Evolutionary conservation across 2,888 invertebrate species (phyloP).

Genomic region (Dryobota labecula): DNA sequence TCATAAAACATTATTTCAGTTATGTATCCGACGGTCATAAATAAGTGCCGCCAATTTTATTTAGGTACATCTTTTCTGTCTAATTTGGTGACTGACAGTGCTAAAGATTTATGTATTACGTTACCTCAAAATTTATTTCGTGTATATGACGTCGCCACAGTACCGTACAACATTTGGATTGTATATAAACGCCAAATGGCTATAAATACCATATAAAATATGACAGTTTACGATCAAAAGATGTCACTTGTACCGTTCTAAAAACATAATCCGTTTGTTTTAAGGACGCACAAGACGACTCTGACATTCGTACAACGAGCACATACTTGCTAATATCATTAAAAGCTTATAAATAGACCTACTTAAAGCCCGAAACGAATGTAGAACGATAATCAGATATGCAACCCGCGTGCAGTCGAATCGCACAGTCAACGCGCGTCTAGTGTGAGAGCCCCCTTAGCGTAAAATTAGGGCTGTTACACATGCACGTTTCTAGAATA

Average conservation of each 20-base stretch:
- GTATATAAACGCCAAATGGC: constrained; percentile 41
- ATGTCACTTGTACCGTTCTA: constrained; percentile 52
- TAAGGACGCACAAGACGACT: constrained; percentile 66
- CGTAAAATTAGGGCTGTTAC: constrained; percentile 62
- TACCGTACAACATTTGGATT: constrained; percentile 25
- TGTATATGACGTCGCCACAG: constrained; percentile 16
- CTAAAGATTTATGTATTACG: no score
- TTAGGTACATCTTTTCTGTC: neutral
- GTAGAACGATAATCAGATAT: constrained; percentile 61
- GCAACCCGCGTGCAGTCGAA: constrained; percentile 64
- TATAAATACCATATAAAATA: constrained; percentile 41
- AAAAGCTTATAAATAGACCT: constrained; percentile 73
- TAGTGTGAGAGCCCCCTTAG: constrained; percentile 62
- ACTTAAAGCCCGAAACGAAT: constrained; percentile 60
- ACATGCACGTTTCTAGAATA: constrained; percentile 41
- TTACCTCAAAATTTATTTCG: no score
- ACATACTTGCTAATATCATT: constrained; percentile 71
- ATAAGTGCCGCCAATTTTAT: neutral
- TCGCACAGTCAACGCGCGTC: constrained; percentile 66
- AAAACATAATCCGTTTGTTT: constrained; percentile 54
- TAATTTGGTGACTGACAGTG: neutral
- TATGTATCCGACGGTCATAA: neutral
- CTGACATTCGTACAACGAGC: constrained; percentile 65
- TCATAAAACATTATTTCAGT: neutral
- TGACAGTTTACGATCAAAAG: constrained; percentile 52